Evolutionary conservation across 1,140 invertebrate species (phyloP).

Genomic region (Drosophila pallidifrons): DNA sequence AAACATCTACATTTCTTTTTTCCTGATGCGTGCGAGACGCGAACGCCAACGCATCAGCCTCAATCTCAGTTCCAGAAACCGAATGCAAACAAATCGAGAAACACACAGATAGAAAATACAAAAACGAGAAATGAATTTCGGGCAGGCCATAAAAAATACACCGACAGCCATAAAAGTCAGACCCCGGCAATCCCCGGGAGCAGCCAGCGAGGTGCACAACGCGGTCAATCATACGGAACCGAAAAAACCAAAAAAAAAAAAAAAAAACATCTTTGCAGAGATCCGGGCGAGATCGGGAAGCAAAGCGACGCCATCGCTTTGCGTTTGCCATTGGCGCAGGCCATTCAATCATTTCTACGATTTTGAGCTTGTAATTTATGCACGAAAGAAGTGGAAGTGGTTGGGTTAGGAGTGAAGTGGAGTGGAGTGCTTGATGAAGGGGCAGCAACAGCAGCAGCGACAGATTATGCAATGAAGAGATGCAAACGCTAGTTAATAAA

Average conservation of each 20-base stretch:
- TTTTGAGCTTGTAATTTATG: constrained; percentile 73
- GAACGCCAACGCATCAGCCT: constrained; percentile 36
- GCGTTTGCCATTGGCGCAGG: constrained; percentile 22
- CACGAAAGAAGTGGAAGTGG: no score
- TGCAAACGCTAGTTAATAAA: constrained; percentile 73
- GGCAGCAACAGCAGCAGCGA: constrained; percentile 39
- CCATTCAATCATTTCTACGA: constrained; percentile 77
- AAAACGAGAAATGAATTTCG: constrained; percentile 69
- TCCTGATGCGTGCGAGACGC: constrained; percentile 58
- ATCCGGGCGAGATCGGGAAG: not conserved
- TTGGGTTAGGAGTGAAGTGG: constrained; percentile 7
- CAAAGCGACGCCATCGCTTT: not conserved
- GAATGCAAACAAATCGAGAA: constrained; percentile 78
- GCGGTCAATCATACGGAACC: constrained; percentile 67
- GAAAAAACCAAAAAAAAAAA: not conserved
- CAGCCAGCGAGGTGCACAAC: constrained; percentile 62
- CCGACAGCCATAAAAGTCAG: constrained; percentile 80
- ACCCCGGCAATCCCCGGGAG: constrained; percentile 75
- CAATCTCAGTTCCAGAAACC: constrained; percentile 38
- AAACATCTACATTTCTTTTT: constrained; percentile 53
- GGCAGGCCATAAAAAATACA: constrained; percentile 77
- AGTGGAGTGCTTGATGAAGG: constrained; percentile 17
- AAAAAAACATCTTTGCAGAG: no score
- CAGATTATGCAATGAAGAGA: constrained; percentile 79
- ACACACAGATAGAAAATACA: constrained; percentile 35